A percentile compares a stretch with the other conserved stretches of the same genome.
Evolutionary conservation across 2,797 vertebrate genomes (phyloP).

Genomic region (Tragopan temminckii): DNA sequence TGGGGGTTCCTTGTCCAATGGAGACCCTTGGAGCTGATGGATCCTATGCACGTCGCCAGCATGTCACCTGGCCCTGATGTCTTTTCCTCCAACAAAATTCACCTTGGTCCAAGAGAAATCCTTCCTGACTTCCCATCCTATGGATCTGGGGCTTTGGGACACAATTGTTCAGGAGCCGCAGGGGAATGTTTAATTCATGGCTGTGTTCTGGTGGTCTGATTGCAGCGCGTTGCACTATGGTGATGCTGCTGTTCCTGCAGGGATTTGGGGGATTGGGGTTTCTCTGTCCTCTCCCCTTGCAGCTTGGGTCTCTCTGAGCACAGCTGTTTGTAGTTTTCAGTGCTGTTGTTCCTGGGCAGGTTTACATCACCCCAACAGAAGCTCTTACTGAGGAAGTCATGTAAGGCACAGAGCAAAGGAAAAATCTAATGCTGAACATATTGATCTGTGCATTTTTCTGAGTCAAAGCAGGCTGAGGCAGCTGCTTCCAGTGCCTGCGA

Average conservation of each 20-base stretch:
- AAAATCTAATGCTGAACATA: neutral
- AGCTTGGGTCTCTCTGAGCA: rapidly evolving
- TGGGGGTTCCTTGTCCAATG: neutral
- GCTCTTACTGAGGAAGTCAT: neutral
- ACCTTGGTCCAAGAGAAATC: neutral
- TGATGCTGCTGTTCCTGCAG: neutral
- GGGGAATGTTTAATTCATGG: neutral
- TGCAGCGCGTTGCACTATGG: neutral
- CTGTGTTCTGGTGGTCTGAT: neutral
- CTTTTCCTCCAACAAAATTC: neutral
- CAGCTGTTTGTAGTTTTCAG: neutral
- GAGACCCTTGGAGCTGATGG: neutral
- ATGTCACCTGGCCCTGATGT: neutral
- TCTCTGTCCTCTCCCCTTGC: neutral
- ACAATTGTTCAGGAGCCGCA: neutral
- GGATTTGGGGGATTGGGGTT: neutral
- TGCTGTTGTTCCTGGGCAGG: neutral
- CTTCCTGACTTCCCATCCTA: neutral
- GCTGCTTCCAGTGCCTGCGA: neutral
- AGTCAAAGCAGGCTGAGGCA: neutral
- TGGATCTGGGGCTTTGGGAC: neutral
- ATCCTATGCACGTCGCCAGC: rapidly evolving
- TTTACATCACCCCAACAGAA: slow-evolving; percentile 9
- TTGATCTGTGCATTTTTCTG: neutral
- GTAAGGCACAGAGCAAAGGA: slow-evolving; percentile 14